phyloP scores from a whole-genome alignment of 2,113 vertebrate genomes.

The Clarias gariepinus region DNA sequence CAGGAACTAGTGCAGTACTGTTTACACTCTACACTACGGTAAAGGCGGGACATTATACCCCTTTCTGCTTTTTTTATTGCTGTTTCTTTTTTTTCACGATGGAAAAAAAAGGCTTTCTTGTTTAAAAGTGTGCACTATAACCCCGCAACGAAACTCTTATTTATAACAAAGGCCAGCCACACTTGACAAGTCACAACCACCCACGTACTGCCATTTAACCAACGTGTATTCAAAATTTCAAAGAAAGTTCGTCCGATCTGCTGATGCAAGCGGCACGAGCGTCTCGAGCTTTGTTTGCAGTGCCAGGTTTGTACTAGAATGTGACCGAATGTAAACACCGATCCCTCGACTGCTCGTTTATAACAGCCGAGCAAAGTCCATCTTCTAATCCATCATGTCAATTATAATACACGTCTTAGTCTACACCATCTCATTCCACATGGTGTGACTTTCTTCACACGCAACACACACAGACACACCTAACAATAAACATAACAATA shows the following conservation, averaged over 20 bases:
- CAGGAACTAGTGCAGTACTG: neutral
- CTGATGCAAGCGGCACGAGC: neutral
- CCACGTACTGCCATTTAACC: conserved; percentile 12
- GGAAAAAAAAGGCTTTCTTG: neutral
- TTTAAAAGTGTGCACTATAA: conserved; percentile 8
- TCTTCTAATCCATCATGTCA: conserved; percentile 21
- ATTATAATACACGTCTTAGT: conserved; percentile 40
- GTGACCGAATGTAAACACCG: conserved; percentile 74
- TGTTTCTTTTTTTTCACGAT: neutral
- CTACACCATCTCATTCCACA: neutral
- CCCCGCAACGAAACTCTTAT: neutral
- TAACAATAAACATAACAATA: no score
- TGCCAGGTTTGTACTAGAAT: neutral
- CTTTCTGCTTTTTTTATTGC: neutral
- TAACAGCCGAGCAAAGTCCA: conserved; percentile 77
- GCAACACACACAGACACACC: neutral
- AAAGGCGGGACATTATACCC: neutral
- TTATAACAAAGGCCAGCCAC: conserved; percentile 28
- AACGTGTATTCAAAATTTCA: neutral
- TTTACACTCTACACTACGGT: neutral
- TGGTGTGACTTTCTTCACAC: neutral
- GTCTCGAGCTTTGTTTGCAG: neutral
- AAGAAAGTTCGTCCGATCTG: neutral
- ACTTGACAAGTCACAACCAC: neutral
- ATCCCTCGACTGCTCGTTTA: conserved; percentile 82